Percentiles rank a stretch among this genome's conserved stretches.
Conservation (phyloP, 1,140 invertebrate genomes). For the Sarcophaga bullata region DNA sequence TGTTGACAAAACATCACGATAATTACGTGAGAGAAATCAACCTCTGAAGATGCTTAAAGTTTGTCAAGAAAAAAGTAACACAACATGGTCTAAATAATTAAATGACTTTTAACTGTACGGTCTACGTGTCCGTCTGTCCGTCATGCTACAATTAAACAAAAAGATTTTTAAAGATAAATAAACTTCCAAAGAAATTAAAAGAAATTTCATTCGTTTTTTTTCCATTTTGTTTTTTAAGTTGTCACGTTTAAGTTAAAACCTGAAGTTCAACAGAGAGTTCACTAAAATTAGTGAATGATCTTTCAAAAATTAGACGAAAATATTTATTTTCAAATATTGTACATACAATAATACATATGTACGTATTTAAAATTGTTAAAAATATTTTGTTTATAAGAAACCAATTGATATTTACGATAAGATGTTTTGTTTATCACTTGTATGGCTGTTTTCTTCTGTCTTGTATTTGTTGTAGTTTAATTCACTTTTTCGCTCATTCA, state of each 20-base stretch:
- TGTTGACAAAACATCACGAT: not conserved
- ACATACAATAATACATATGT: not conserved
- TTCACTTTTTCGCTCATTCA: constrained; percentile 3
- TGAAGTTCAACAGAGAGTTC: not conserved
- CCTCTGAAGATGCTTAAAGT: not conserved
- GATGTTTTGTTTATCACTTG: not conserved
- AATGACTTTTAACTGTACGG: not conserved
- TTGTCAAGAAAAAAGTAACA: too few species aligned
- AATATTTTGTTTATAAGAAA: not conserved
- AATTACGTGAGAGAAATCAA: constrained; percentile 21
- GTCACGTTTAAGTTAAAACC: not conserved
- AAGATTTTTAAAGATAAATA: not conserved
- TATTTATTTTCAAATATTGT: too few species aligned
- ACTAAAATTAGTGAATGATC: not conserved
- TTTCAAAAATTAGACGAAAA: not conserved
- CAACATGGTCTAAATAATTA: constrained; percentile 8
- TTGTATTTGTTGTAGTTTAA: constrained; percentile 1
- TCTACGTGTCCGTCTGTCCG: too few species aligned
- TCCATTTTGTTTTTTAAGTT: not conserved
- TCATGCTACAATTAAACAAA: not conserved
- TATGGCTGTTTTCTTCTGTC: not conserved
- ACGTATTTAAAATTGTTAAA: not conserved
- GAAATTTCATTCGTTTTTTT: too few species aligned
- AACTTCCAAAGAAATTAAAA: not conserved
- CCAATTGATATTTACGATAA: too few species aligned